These are phyloP conservation scores for Leptinotarsa haldemani DNA, from an alignment of 2,888 invertebrate species.

Conservation along the genomic window DNA sequence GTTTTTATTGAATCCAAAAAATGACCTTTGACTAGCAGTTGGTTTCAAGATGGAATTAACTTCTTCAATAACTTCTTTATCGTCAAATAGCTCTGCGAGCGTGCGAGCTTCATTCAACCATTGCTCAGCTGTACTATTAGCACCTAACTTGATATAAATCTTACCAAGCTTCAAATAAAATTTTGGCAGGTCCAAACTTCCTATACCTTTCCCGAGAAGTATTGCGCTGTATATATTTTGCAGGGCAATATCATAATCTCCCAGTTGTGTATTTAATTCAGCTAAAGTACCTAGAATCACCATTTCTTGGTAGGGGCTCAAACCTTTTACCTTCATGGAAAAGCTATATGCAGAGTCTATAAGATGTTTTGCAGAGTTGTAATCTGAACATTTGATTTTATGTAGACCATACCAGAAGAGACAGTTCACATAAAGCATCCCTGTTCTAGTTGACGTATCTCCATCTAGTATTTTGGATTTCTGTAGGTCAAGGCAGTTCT, in stretches of 20 bases:
- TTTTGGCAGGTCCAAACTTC: slow-evolving; percentile 65
- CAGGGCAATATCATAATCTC: slow-evolving; percentile 63
- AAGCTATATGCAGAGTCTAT: slow-evolving; percentile 63
- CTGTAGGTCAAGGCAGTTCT: slow-evolving; percentile 62
- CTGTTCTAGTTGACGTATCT: slow-evolving; percentile 62
- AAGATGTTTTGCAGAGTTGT: slow-evolving; percentile 60
- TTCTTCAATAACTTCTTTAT: slow-evolving; percentile 55
- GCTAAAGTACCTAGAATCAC: slow-evolving; percentile 65
- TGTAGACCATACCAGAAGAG: slow-evolving; percentile 67
- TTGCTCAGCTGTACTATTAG: slow-evolving; percentile 58
- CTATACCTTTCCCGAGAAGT: slow-evolving; percentile 63
- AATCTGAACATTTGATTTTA: slow-evolving; percentile 58
- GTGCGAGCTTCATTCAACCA: slow-evolving; percentile 62
- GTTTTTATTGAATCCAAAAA: not conserved
- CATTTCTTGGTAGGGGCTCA: slow-evolving; percentile 66
- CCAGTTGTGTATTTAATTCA: slow-evolving; percentile 61
- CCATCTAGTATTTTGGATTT: slow-evolving; percentile 62
- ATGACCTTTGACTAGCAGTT: not conserved
- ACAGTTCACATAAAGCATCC: slow-evolving; percentile 64
- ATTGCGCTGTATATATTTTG: slow-evolving; percentile 64
- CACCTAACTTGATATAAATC: slow-evolving; percentile 62
- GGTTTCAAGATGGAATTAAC: slow-evolving; percentile 45
- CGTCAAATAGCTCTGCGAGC: slow-evolving; percentile 59
- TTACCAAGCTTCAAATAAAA: slow-evolving; percentile 64
- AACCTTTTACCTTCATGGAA: slow-evolving; percentile 62